These are phyloP conservation scores for Adoxophyes honmai DNA, from an alignment of 1,140 invertebrate species.

Conservation along the genomic window DNA sequence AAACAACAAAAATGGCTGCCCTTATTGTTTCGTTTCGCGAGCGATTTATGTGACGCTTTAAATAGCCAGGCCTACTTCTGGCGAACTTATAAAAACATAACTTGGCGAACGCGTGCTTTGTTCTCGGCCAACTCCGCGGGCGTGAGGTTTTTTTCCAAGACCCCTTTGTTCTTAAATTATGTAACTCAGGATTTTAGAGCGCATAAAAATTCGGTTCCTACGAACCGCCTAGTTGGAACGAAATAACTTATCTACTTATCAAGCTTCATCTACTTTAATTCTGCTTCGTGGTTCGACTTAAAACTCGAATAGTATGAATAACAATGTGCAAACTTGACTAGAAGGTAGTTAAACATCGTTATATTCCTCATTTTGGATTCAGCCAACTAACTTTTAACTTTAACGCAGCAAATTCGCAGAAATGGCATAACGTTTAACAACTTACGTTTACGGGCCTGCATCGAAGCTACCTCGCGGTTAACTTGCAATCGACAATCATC, in stretches of 20 bases:
- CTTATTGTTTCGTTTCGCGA: conserved; percentile 56
- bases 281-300: too few relatives aligned
- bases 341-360: too few relatives aligned
- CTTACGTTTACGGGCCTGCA: conserved; percentile 44
- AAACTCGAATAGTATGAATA: too few relatives aligned
- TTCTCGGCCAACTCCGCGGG: conserved; percentile 49
- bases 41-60: conserved; percentile 61
- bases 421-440: conserved; percentile 36
- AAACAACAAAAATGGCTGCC: conserved; percentile 45
- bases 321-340: too few relatives aligned
- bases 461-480: conserved; percentile 31
- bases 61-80: conserved; percentile 43
- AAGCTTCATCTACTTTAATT: too few relatives aligned
- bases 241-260: too few relatives aligned
- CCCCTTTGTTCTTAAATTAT: conserved; percentile 68
- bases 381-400: too few relatives aligned
- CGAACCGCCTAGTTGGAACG: conserved; percentile 1
- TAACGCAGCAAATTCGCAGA: conserved; percentile 22
- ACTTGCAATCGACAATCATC: too few relatives aligned
- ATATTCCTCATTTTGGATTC: too few relatives aligned
- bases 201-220: conserved; percentile 37
- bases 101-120: conserved; percentile 50
- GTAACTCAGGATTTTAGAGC: conserved; percentile 47
- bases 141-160: conserved; percentile 46
- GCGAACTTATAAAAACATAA: conserved; percentile 45